Percentiles rank a stretch among this genome's conserved stretches.
phyloP scores from a whole-genome alignment of 2,888 invertebrate genomes.

The Cryptus viduatorius region DNA sequence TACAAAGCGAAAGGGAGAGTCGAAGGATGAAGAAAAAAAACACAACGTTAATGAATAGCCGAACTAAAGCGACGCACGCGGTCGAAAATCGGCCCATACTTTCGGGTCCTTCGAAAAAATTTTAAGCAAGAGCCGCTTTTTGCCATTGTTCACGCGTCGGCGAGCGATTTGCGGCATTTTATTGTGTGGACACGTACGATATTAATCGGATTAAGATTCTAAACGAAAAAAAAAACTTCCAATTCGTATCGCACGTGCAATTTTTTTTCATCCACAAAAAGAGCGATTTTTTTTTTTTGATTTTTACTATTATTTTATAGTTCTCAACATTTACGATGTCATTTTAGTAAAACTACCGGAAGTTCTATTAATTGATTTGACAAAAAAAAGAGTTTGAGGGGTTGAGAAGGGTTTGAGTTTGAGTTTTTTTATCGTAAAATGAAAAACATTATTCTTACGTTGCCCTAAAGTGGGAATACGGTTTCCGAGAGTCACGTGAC shows the following conservation, averaged over 20 bases:
- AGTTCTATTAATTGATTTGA: background rate
- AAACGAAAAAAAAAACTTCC: slow-evolving; percentile 9
- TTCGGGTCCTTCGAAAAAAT: background rate
- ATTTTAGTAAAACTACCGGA: background rate
- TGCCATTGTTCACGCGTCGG: slow-evolving; percentile 1
- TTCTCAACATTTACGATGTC: background rate
- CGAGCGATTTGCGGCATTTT: slow-evolving; percentile 7
- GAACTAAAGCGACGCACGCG: slow-evolving; percentile 63
- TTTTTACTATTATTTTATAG: background rate
- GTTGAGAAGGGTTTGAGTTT: too few species aligned
- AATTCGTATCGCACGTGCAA: background rate
- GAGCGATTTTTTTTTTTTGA: background rate
- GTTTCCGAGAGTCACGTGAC: slow-evolving; percentile 15
- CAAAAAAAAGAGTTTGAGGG: too few species aligned
- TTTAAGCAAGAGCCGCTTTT: background rate
- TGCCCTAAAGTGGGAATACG: slow-evolving; percentile 2
- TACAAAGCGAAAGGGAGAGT: background rate
- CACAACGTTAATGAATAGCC: slow-evolving; percentile 66
- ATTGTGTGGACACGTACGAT: background rate
- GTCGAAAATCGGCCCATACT: slow-evolving; percentile 73
- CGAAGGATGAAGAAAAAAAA: slow-evolving; percentile 45
- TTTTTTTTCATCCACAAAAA: background rate
- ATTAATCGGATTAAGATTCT: slow-evolving; percentile 52
- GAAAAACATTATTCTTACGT: background rate
- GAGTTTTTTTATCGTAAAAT: background rate